Percentiles rank a stretch among this genome's conserved stretches.
Conservation (phyloP, 2,113 vertebrate genomes). For the Carlito syrichta region DNA sequence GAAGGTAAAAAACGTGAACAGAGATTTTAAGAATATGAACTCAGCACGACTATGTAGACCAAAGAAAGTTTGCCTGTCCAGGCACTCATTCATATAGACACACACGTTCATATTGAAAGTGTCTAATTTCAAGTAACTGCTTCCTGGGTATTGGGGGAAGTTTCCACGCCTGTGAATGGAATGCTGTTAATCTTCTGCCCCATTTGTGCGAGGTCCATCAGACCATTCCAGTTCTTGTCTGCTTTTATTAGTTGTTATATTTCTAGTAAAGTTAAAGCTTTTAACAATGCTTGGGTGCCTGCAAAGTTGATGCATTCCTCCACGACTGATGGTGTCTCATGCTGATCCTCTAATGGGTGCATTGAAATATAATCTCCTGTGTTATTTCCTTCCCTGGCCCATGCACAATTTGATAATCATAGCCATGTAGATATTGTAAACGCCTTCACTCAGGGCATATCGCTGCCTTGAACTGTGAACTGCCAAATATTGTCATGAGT, state of each 20-base stretch:
- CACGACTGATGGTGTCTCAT: conserved; percentile 45
- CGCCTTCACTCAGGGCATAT: conserved; percentile 52
- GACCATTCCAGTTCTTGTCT: conserved; percentile 73
- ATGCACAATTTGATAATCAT: conserved; percentile 73
- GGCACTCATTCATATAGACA: conserved; percentile 25
- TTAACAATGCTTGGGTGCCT: conserved; percentile 71
- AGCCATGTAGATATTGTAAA: conserved; percentile 71
- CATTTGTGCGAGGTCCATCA: conserved; percentile 71
- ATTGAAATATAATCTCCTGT: conserved; percentile 76
- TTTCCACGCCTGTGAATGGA: conserved; percentile 65
- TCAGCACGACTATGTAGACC: not conserved
- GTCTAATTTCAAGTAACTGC: conserved; percentile 64
- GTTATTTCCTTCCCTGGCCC: conserved; percentile 74
- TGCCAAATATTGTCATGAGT: conserved; percentile 69
- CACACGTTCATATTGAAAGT: conserved; percentile 32
- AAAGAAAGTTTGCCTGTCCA: not conserved
- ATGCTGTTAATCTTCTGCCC: conserved; percentile 67
- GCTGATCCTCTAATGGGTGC: conserved; percentile 69
- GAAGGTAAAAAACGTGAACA: conserved; percentile 1
- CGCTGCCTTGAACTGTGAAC: conserved; percentile 61
- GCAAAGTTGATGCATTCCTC: conserved; percentile 72
- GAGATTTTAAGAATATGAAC: conserved; percentile 30
- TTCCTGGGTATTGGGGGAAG: conserved; percentile 60
- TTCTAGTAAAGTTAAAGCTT: conserved; percentile 79
- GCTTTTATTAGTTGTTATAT: conserved; percentile 79